Conservation (phyloP, 2,113 vertebrate genomes). For the Nettapus auritus region DNA sequence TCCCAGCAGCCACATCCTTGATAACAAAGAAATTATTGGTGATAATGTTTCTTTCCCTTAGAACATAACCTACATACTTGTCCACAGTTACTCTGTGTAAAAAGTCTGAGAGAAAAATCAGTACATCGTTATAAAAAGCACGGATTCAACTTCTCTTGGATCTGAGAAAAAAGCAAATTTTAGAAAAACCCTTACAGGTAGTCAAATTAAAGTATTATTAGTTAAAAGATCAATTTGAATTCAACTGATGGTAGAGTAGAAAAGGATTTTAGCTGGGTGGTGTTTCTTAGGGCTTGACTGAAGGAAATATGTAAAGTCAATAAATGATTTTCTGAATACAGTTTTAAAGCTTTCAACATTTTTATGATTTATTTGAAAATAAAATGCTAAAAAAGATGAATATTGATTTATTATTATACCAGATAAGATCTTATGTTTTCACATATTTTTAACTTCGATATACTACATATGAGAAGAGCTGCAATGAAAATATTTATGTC, state of each 20-base stretch:
- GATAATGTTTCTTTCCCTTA: background rate
- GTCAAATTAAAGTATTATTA: slow-evolving; percentile 7
- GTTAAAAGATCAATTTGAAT: background rate
- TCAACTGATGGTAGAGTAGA: background rate
- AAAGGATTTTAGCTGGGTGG: background rate
- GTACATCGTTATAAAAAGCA: background rate
- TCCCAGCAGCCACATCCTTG: background rate
- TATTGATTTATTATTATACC: background rate
- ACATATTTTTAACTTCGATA: background rate
- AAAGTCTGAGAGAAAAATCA: background rate
- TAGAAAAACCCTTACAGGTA: background rate
- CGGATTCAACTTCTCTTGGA: background rate
- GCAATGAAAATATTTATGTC: background rate
- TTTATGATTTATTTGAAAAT: background rate
- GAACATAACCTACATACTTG: background rate
- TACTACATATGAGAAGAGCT: background rate
- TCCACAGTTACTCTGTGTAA: background rate
- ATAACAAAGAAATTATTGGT: background rate
- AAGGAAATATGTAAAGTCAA: background rate
- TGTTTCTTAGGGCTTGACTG: background rate
- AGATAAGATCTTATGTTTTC: background rate
- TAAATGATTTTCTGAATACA: background rate
- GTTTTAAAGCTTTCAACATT: slow-evolving; percentile 13
- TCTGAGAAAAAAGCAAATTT: background rate
- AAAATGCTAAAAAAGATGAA: background rate